Evolutionary conservation across 2,797 vertebrate genomes (phyloP), one percentile per base, ranked within the genome.

Genomic region (Helostoma temminkii): DNA sequence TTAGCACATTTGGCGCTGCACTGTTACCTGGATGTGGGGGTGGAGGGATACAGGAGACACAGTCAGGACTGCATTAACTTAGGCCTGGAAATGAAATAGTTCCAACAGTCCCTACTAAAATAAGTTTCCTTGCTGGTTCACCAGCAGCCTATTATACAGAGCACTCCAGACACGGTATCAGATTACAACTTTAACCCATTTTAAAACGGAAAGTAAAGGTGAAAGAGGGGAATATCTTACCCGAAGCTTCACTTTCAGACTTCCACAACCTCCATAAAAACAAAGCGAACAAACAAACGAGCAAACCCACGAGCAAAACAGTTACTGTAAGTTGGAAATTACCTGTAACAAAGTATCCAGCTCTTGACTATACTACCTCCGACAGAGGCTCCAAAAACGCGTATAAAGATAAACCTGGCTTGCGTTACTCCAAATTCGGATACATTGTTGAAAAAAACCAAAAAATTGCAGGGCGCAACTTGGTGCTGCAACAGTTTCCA

Each of bases 11-110:
- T 48, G 37, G 72, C 16, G 59, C 76, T 36, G 70, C 68, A 5
- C 71, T 1, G 64, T 56, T 87, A 89, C 89, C 90, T 90, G 86
- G 54, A 55, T 21, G 74, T 76, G 77, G 78, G 82, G 85, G 72
- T 39, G 62, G 67, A 26, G 59, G 77, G 57, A 24, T 12, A 41
- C 25, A n/a, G n/a, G 48, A 18, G 10, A 19, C 4, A 22, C 3
- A 25, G 26, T 39, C 24, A 47, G 66, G 37, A 25, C 49, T 42
- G 16, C 56, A 28, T 30, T 47, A 25, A 64, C 46, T 45, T 9
- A 26, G 60, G 66, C 71, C 71, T 49, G 45, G 3, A 26, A 61
- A 54, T 43, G 9, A 63, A 62, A n/a, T 10, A 5, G 19, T 57
- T 61, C 36, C 14, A 48, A 42, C 14, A 3, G 28, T 41, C 4